Conservation (phyloP, 1,140 invertebrate species). For the Heterodera schachtii region DNA sequence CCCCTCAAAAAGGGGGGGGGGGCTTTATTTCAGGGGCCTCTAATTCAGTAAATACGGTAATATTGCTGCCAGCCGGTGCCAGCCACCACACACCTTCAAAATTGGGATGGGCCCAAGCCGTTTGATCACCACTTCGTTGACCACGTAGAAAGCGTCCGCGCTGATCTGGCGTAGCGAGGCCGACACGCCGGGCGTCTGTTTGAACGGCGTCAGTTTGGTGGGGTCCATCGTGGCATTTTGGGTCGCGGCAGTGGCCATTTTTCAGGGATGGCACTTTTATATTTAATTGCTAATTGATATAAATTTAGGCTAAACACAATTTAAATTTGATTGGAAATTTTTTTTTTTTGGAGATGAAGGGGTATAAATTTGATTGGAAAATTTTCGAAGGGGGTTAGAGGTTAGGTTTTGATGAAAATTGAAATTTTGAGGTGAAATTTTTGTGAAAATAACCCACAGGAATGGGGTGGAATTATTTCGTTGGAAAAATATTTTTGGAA, state of each 20-base stretch:
- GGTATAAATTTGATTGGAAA: background rate
- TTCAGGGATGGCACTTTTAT: background rate
- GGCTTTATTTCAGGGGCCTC: too few relatives aligned
- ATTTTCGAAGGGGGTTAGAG: too few relatives aligned
- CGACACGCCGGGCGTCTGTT: conserved; percentile 40
- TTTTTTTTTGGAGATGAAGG: too few relatives aligned
- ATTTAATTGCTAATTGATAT: background rate
- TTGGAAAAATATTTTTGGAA: too few relatives aligned
- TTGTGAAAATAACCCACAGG: too few relatives aligned
- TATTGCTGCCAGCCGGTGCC: background rate
- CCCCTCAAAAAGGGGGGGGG: too few relatives aligned
- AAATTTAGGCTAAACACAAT: background rate
- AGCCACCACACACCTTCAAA: conserved; percentile 40
- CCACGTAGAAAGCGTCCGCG: conserved; percentile 62
- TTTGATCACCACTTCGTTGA: conserved; percentile 62
- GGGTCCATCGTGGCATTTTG: conserved; percentile 8
- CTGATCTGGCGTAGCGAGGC: conserved; percentile 56
- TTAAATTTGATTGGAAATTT: background rate
- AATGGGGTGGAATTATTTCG: too few relatives aligned
- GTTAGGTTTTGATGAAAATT: too few relatives aligned
- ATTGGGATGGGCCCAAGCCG: conserved; percentile 61
- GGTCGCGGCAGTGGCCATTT: conserved; percentile 12
- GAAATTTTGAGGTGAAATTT: too few relatives aligned
- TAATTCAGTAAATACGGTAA: too few relatives aligned
- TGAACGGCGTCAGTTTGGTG: conserved; percentile 38